These are phyloP conservation scores for Passer domesticus DNA, from an alignment of 2,113 vertebrate species.

Conservation along the genomic window DNA sequence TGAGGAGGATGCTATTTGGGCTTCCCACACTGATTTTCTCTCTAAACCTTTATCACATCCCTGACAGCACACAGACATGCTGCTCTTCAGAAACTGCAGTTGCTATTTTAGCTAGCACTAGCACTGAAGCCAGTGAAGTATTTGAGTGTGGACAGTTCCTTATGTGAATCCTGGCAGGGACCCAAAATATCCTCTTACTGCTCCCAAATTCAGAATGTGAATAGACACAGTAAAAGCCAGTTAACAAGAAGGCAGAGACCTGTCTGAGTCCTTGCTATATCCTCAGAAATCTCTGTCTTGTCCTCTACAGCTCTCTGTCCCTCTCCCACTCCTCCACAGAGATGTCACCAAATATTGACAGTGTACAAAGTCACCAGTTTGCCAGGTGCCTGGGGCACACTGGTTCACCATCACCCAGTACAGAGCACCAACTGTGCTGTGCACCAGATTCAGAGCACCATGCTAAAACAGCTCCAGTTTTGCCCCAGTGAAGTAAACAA, in stretches of 20 bases:
- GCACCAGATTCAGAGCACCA: fast-evolving
- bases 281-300: neutral
- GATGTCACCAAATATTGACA: neutral
- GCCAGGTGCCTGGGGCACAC: neutral
- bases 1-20: neutral
- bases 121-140: neutral
- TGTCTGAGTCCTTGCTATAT: neutral
- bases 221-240: neutral
- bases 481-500: fast-evolving
- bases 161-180: neutral
- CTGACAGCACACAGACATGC: neutral
- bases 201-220: neutral
- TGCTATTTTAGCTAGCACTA: neutral
- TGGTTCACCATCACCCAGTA: neutral
- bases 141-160: neutral
- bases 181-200: neutral
- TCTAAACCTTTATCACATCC: neutral
- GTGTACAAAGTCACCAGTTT: neutral
- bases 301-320: neutral
- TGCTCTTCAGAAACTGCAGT: neutral
- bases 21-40: fast-evolving
- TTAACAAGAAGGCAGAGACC: neutral
- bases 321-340: neutral
- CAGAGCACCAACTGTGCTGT: neutral
- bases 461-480: neutral